Conservation (phyloP, 1,140 invertebrate species). For the Aradophagus sp. region DNA sequence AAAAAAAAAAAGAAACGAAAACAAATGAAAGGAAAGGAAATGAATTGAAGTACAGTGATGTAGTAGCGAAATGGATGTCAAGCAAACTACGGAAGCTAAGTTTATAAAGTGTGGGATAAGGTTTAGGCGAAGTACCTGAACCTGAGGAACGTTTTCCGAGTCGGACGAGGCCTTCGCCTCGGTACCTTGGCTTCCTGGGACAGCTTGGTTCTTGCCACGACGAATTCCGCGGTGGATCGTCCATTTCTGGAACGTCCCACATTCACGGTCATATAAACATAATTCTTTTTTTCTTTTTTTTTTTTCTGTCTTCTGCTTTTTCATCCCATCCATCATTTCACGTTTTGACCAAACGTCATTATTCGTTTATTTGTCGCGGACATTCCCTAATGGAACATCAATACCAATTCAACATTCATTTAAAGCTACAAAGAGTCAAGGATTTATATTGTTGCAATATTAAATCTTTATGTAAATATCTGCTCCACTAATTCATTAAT, state of each 20-base stretch:
- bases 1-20: too few species aligned
- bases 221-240: constrained; percentile 84
- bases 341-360: too few species aligned
- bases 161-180: constrained; percentile 73
- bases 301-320: too few species aligned
- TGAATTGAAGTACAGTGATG: constrained; percentile 15
- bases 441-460: too few species aligned
- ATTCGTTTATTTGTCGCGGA: too few species aligned
- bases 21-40: constrained; percentile 12
- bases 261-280: constrained; percentile 66
- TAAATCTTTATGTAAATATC: too few species aligned
- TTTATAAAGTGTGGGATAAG: constrained; percentile 64
- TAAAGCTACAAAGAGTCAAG: too few species aligned
- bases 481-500: too few species aligned
- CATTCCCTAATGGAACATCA: too few species aligned
- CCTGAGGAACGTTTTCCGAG: constrained; percentile 73
- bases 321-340: too few species aligned
- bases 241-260: constrained; percentile 82
- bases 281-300: constrained; percentile 1
- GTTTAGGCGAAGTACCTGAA: constrained; percentile 73
- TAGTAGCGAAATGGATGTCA: constrained; percentile 37
- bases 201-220: constrained; percentile 81
- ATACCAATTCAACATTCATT: too few species aligned
- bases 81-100: constrained; percentile 59
- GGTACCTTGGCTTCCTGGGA: constrained; percentile 74